A percentile compares a stretch with the other conserved stretches of the same genome.
Evolutionary conservation across 2,113 vertebrate genomes (phyloP).

Genomic region (Sterna hirundo): DNA sequence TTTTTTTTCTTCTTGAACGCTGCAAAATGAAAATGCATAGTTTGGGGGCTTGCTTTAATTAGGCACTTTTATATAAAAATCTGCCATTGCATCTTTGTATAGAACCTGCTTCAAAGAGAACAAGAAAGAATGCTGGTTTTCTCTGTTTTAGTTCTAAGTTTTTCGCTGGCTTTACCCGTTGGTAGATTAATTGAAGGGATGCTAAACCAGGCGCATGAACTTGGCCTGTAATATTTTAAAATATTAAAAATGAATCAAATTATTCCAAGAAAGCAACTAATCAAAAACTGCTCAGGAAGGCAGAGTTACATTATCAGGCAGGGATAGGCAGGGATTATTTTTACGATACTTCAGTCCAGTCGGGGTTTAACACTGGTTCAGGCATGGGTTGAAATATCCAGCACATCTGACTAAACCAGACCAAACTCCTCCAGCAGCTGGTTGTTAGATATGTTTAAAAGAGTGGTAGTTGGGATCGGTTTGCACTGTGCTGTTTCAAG

Average conservation of each 20-base stretch:
- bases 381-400: not conserved
- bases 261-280: not conserved
- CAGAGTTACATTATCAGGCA: not conserved
- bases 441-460: not conserved
- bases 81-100: not conserved
- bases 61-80: not conserved
- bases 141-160: not conserved
- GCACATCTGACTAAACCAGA: not conserved
- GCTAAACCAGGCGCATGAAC: not conserved
- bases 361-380: not conserved
- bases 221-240: not conserved
- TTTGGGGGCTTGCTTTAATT: not conserved
- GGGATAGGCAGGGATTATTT: not conserved
- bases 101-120: constrained; percentile 29
- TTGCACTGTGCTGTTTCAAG: not conserved
- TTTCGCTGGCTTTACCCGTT: not conserved
- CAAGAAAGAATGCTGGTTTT: not conserved
- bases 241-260: not conserved
- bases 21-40: not conserved
- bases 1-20: not conserved
- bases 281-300: not conserved
- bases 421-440: not conserved
- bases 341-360: not conserved
- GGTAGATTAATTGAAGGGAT: not conserved
- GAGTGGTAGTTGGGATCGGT: not conserved